phyloP scores from a whole-genome alignment of 1,140 invertebrate species.

The Papilio polytes region DNA sequence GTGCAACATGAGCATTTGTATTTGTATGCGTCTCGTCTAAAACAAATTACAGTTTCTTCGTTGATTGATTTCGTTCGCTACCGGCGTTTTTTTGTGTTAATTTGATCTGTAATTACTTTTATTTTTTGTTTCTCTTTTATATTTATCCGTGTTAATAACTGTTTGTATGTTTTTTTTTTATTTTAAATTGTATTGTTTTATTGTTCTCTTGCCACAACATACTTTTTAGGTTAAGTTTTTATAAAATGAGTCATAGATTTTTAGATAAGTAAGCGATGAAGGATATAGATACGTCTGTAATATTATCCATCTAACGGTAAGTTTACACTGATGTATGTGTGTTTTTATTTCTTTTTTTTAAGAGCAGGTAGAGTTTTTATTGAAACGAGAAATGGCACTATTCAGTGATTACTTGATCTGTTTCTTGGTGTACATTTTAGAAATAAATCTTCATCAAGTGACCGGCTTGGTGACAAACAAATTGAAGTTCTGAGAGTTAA shows the following conservation, averaged over 20 bases:
- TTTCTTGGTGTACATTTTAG: too few species aligned
- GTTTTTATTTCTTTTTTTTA: too few species aligned
- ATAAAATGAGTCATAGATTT: not conserved
- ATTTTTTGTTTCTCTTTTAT: constrained; percentile 7
- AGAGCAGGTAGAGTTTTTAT: too few species aligned
- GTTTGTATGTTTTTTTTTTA: not conserved
- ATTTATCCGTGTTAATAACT: constrained; percentile 9
- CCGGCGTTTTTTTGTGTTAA: constrained; percentile 1
- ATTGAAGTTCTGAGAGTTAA: not conserved
- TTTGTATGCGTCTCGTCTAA: constrained; percentile 1
- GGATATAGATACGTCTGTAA: not conserved
- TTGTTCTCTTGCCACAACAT: not conserved
- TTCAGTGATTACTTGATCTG: too few species aligned
- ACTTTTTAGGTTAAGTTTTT: not conserved
- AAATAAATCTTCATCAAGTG: too few species aligned
- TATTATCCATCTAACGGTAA: too few species aligned
- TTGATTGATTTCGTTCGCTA: constrained; percentile 11
- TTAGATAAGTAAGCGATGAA: not conserved
- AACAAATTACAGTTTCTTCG: constrained; percentile 8
- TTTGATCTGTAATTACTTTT: not conserved
- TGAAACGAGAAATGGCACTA: too few species aligned
- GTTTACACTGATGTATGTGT: too few species aligned
- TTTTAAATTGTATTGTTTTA: not conserved
- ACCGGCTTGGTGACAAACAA: too few species aligned
- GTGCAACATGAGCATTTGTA: not conserved